These are phyloP conservation scores for Poeciliopsis prolifica DNA, from an alignment of 2,113 vertebrate genomes.

Conservation along the genomic window DNA sequence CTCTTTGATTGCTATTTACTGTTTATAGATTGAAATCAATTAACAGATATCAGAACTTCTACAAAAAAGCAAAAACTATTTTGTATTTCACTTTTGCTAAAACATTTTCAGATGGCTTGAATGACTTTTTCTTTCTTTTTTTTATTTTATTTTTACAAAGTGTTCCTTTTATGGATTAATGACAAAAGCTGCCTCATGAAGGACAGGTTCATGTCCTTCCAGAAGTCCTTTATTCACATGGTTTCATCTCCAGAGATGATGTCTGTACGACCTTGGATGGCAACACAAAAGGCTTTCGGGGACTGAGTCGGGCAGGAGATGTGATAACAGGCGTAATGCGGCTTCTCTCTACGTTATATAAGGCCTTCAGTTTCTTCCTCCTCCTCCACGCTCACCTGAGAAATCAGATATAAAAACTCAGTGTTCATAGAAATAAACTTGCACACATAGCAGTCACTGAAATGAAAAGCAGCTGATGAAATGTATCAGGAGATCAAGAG, in stretches of 20 bases:
- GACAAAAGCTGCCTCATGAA: conserved; percentile 31
- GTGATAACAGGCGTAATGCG: conserved; percentile 19
- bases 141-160: neutral
- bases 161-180: conserved; percentile 3
- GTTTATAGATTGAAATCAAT: no score
- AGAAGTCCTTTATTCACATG: conserved; percentile 19
- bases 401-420: conserved; percentile 28
- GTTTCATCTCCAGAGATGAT: conserved; percentile 31
- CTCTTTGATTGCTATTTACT: neutral
- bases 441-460: conserved; percentile 4
- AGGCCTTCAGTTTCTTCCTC: conserved; percentile 4
- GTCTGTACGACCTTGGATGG: conserved; percentile 44
- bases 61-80: neutral
- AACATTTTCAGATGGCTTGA: neutral
- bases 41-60: no score
- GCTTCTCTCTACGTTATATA: conserved; percentile 20
- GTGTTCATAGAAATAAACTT: conserved; percentile 10
- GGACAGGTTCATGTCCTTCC: conserved; percentile 24
- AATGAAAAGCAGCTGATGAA: conserved; percentile 13
- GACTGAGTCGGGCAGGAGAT: conserved; percentile 8
- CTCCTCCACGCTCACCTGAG: neutral
- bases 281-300: conserved; percentile 42
- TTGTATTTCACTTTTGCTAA: neutral
- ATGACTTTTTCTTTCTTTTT: neutral
- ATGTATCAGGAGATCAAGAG: neutral